phyloP scores from a whole-genome alignment of 2,113 vertebrate genomes.

The Damaliscus lunatus region DNA sequence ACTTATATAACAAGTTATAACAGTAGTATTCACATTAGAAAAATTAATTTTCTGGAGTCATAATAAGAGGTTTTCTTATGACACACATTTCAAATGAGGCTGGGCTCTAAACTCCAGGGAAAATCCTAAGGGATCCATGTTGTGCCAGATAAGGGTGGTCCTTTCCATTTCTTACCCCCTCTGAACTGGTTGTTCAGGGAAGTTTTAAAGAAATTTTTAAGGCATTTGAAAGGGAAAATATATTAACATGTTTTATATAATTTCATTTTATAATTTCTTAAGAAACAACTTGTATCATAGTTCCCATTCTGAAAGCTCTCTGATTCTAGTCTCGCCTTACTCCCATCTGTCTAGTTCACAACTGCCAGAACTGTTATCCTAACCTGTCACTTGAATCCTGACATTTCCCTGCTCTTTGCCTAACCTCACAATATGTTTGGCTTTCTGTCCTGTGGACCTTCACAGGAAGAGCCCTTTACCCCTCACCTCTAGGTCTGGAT shows the following conservation, averaged over 20 bases:
- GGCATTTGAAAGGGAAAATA: background rate
- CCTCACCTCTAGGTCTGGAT: background rate
- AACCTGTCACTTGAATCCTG: background rate
- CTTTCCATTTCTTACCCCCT: background rate
- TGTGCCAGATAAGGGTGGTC: background rate
- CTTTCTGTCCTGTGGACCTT: background rate
- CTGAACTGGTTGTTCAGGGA: background rate
- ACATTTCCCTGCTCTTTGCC: background rate
- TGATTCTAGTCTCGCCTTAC: background rate
- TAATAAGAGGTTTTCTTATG: background rate
- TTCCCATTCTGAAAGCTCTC: background rate
- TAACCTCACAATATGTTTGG: background rate
- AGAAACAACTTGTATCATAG: background rate
- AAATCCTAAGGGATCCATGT: background rate
- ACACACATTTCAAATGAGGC: background rate
- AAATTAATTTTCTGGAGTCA: background rate
- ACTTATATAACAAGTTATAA: background rate
- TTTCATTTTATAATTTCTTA: background rate
- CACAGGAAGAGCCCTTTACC: background rate
- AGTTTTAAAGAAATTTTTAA: background rate
- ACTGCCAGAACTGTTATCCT: background rate
- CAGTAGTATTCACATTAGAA: background rate
- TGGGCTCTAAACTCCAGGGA: background rate
- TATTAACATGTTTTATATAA: background rate
- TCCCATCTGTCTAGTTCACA: background rate